phyloP scores from a whole-genome alignment of 2,888 invertebrate genomes.

The Celastrina argiolus region DNA sequence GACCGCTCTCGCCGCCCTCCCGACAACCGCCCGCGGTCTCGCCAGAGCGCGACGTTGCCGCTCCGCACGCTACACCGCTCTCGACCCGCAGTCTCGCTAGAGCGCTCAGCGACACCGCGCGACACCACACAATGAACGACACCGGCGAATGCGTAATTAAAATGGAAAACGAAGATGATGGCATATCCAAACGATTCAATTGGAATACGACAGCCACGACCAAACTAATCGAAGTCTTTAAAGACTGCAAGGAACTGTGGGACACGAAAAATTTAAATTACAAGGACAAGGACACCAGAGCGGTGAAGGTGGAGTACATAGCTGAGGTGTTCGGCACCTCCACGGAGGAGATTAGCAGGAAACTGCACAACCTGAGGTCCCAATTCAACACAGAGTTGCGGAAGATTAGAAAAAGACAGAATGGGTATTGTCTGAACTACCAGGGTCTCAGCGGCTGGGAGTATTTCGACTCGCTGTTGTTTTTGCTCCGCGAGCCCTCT shows the following conservation, averaged over 20 bases:
- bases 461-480: conserved; percentile 63
- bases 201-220: conserved; percentile 61
- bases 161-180: conserved; percentile 56
- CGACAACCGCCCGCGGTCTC: neutral
- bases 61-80: conserved; percentile 56
- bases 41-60: conserved; percentile 52
- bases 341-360: conserved; percentile 60
- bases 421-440: conserved; percentile 33
- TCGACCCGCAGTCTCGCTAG: conserved; percentile 69
- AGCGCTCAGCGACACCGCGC: conserved; percentile 54
- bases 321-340: conserved; percentile 60
- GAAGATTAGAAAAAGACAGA: conserved; percentile 57
- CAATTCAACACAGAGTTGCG: conserved; percentile 67
- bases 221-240: conserved; percentile 54
- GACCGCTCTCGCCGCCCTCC: conserved; percentile 5
- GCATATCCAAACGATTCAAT: conserved; percentile 39
- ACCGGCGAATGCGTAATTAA: conserved; percentile 53
- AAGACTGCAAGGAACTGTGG: conserved; percentile 63
- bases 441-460: conserved; percentile 59
- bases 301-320: conserved; percentile 51
- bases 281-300: conserved; percentile 51
- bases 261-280: conserved; percentile 54
- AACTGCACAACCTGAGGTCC: conserved; percentile 64
- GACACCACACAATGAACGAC: conserved; percentile 55
- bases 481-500: conserved; percentile 49